A percentile compares a stretch with the other conserved stretches of the same genome.
These are phyloP conservation scores for Drosophila leontia DNA, from an alignment of 1,140 invertebrate genomes.

Conservation along the genomic window DNA sequence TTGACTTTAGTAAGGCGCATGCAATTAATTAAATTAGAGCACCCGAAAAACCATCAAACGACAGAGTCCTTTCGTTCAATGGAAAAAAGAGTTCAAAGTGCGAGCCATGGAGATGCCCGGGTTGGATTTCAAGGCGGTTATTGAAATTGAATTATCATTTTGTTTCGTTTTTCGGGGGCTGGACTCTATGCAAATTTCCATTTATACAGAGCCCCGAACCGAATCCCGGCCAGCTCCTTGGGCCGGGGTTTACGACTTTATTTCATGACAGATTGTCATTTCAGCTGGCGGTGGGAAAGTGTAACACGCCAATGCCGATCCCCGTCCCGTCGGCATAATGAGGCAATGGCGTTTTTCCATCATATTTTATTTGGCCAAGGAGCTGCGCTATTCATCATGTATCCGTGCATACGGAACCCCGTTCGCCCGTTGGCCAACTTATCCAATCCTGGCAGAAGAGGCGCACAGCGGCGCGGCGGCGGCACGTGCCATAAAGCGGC, in stretches of 20 bases:
- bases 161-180: constrained; percentile 18
- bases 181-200: constrained; percentile 72
- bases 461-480: constrained; percentile 37
- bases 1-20: constrained; percentile 72
- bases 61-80: constrained; percentile 19
- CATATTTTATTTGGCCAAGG: constrained; percentile 59
- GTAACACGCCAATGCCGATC: constrained; percentile 65
- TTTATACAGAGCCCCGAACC: constrained; percentile 52
- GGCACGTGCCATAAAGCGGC: constrained; percentile 71
- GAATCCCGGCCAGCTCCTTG: constrained; percentile 42
- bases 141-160: constrained; percentile 75
- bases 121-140: constrained; percentile 42
- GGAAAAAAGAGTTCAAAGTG: constrained; percentile 38
- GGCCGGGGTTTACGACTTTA: constrained; percentile 71
- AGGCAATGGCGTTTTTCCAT: constrained; percentile 76
- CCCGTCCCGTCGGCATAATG: constrained; percentile 55
- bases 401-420: constrained; percentile 67
- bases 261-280: constrained; percentile 80
- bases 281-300: constrained; percentile 47
- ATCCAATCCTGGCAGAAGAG: constrained; percentile 27
- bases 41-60: constrained; percentile 46
- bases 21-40: constrained; percentile 78
- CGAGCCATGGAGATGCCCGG: constrained; percentile 8
- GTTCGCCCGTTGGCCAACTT: constrained; percentile 31
- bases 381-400: constrained; percentile 65